Evolutionary conservation across 1,140 invertebrate species (phyloP).

Genomic region (Drosophila sp.): DNA sequence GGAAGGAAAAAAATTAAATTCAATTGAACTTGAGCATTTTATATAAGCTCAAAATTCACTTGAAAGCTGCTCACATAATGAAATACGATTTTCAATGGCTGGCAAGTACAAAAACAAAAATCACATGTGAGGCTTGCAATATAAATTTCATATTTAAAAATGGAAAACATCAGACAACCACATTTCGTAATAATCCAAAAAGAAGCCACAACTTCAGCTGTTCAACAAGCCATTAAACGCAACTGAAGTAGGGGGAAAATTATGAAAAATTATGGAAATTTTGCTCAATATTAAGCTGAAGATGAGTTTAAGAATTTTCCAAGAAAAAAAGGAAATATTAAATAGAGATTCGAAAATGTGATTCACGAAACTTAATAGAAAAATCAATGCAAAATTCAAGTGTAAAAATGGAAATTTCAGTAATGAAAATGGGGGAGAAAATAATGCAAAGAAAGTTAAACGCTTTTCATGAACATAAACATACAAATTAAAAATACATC

Average conservation of each 20-base stretch:
- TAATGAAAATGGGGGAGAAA: no score
- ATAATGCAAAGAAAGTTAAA: no score
- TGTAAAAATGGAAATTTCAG: no score
- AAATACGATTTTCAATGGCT: slow-evolving; percentile 45
- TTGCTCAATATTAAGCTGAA: neutral
- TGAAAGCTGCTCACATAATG: slow-evolving; percentile 62
- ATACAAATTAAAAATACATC: no score
- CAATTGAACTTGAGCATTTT: slow-evolving; percentile 23
- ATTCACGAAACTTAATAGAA: no score
- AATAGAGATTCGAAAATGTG: no score
- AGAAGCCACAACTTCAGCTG: neutral
- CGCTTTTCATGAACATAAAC: no score
- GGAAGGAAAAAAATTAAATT: slow-evolving; percentile 30
- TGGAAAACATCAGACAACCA: slow-evolving; percentile 20
- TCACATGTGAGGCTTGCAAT: neutral
- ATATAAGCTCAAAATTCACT: slow-evolving; percentile 24
- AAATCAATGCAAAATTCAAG: no score
- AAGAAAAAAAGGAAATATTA: no score
- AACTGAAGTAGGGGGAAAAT: neutral
- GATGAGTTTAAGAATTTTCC: no score
- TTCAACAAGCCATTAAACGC: slow-evolving; percentile 14
- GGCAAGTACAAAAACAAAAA: slow-evolving; percentile 6
- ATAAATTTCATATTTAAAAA: slow-evolving; percentile 44
- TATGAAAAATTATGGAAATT: slow-evolving; percentile 13
- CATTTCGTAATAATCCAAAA: neutral